Evolutionary conservation across 2,888 invertebrate genomes (phyloP), one percentile per base, ranked within the genome.

Genomic region (Nomada goodeniana): DNA sequence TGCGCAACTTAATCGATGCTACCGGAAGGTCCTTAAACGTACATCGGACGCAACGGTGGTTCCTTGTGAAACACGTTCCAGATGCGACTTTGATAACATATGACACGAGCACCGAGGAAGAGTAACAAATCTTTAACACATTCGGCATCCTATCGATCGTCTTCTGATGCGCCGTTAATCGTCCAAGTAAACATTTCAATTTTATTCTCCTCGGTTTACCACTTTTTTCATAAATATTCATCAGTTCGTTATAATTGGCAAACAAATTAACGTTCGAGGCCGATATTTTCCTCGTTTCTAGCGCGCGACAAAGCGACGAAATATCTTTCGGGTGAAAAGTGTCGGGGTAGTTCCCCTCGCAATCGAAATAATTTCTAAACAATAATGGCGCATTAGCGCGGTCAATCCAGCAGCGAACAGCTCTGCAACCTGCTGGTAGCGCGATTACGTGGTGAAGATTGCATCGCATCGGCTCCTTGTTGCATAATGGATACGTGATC

Each of bases 1-100:
- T 75, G 84, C 82, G 84, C 81, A 82, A 83, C 82, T 88, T 84
- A 75, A 84, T 86, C 80, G 83, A 79, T 69, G 79, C 78, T 78
- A 86, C 82, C 80, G 78, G 78, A 82, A 76, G 76, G 50, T 55
- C 84, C 76, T 78, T 74, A 83, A 83, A 73, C n/a, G 44, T 29
- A 61, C 47, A 20, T 42, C 47, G 36, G 50, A 10, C 47, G 53
- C 13, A 42, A 23, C 26, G 52, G 23, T 72, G 63, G 59, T 71
- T 61, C 29, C 67, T 59, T 63, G 63, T 67, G 52, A 26, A 75
- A 75, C 75, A 64, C 11, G 23, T 18, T 60, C 20, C 11, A 61
- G 26, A 63, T 42, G 57, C 57, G n/a, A 44, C 36, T 36, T 36
- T 23, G 42, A 47, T 50, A n/a, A 50, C 18, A 23, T 1, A 13